Percentiles rank a stretch among this genome's conserved stretches.
These are phyloP conservation scores for Tangara arthus DNA, from an alignment of 2,797 vertebrate genomes.

Conservation along the genomic window DNA sequence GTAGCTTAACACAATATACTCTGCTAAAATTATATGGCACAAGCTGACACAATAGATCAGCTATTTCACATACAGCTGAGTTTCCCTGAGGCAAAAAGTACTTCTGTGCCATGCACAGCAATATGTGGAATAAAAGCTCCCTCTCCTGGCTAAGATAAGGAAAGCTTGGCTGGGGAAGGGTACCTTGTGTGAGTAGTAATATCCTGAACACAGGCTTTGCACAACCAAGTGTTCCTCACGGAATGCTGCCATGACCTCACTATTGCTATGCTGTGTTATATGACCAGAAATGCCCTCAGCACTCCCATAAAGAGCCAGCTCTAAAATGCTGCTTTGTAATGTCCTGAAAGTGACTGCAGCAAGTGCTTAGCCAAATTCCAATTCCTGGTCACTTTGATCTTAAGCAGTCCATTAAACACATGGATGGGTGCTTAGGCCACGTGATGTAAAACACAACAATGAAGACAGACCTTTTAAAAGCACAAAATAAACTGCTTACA, in stretches of 20 bases:
- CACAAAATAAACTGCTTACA: not conserved
- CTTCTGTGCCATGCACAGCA: not conserved
- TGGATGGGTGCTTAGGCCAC: not conserved
- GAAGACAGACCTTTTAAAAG: not conserved
- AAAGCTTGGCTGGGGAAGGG: not conserved
- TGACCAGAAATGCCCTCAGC: not conserved
- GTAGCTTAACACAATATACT: not conserved
- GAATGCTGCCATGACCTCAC: not conserved
- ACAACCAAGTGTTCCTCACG: not conserved
- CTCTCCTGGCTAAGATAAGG: conserved; percentile 16
- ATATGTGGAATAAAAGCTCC: conserved; percentile 44
- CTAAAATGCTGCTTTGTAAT: not conserved
- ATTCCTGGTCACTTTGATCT: not conserved
- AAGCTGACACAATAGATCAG: not conserved
- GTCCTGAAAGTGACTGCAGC: not conserved
- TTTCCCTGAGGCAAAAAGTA: not conserved
- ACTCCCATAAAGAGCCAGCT: not conserved
- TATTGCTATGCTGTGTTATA: not conserved
- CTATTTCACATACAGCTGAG: not conserved
- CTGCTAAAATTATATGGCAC: not conserved
- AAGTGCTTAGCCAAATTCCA: not conserved
- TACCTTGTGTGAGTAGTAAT: fast-evolving
- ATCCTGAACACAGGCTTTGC: not conserved
- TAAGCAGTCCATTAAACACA: not conserved
- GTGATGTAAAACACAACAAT: not conserved